These are phyloP conservation scores for Microcebus ravelobensis DNA, from an alignment of 2,113 vertebrate species.

Conservation along the genomic window DNA sequence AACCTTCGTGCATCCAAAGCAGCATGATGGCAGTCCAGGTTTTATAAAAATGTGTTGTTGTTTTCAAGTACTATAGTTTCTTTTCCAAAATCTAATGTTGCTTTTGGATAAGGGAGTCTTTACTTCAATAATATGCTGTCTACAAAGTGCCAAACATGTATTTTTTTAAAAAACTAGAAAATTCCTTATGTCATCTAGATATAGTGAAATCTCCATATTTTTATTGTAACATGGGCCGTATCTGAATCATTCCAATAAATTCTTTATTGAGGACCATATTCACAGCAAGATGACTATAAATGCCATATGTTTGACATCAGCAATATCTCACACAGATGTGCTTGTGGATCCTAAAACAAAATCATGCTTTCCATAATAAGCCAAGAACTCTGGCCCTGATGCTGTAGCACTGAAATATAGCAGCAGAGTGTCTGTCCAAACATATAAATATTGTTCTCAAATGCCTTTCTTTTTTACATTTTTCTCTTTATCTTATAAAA, in stretches of 20 bases:
- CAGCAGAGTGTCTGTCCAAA: background rate
- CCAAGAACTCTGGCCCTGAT: background rate
- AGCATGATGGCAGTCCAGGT: background rate
- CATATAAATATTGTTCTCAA: background rate
- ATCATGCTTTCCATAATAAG: background rate
- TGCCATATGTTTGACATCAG: background rate
- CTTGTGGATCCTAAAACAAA: background rate
- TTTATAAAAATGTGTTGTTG: background rate
- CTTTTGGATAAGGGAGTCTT: conserved; percentile 1
- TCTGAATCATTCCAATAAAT: background rate
- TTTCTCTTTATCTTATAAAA: background rate
- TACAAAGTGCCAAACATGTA: background rate
- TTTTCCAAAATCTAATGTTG: conserved; percentile 25
- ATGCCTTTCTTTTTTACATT: background rate
- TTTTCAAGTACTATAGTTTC: background rate
- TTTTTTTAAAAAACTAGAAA: conserved; percentile 16
- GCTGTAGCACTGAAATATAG: background rate
- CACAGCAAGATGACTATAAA: background rate
- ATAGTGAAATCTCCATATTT: background rate
- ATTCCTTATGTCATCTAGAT: background rate
- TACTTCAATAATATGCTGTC: background rate
- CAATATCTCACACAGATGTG: background rate
- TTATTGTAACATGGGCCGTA: background rate
- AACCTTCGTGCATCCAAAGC: background rate
- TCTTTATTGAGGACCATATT: background rate